Conservation (phyloP, 2,888 invertebrate genomes). For the Himalopsyche japonica region DNA sequence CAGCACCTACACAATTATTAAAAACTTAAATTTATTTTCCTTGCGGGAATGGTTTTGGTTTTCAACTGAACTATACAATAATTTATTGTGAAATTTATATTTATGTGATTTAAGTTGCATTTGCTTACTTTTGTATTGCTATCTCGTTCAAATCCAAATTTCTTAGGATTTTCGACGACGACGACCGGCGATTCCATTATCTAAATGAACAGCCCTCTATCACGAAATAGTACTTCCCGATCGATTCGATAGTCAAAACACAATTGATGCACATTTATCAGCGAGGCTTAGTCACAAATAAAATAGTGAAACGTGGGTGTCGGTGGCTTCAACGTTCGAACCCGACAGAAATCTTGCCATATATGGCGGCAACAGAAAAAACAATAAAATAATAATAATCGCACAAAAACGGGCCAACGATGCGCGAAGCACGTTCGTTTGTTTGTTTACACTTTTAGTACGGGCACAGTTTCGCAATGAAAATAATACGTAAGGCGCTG, state of each 20-base stretch:
- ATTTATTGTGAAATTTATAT: too few species aligned
- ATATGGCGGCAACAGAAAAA: not conserved
- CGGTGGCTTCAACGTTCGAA: not conserved
- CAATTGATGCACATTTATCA: not conserved
- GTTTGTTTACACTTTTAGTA: conserved; percentile 18
- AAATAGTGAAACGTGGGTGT: not conserved
- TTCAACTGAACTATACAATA: too few species aligned
- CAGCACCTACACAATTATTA: too few species aligned
- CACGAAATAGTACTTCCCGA: not conserved
- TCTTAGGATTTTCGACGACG: not conserved
- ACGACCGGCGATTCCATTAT: not conserved
- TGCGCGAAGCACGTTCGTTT: not conserved
- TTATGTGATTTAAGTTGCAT: too few species aligned
- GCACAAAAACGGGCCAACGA: not conserved
- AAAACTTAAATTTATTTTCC: too few species aligned
- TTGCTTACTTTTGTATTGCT: not conserved
- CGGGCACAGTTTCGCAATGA: not conserved
- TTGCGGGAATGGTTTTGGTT: too few species aligned
- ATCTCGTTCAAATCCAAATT: not conserved
- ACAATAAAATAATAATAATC: not conserved
- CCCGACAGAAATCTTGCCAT: not conserved
- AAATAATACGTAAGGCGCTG: not conserved
- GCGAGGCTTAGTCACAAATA: not conserved
- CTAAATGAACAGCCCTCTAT: not conserved
- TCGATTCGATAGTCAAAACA: not conserved